phyloP scores from a whole-genome alignment of 2,888 invertebrate species.

The Drosophila infuscata region DNA sequence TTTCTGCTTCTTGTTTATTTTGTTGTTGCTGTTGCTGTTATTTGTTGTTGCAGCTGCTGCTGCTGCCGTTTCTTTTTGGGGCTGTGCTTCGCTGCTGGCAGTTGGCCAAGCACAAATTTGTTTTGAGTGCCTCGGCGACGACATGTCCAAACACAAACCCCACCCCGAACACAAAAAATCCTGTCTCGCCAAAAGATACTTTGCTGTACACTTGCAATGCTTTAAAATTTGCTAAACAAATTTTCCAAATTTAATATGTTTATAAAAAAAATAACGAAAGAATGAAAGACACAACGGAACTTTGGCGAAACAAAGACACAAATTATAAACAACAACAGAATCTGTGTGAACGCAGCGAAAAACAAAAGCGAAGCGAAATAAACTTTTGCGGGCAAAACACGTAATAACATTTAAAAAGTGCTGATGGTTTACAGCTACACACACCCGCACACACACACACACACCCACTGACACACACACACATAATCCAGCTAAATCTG shows the following conservation, averaged over 20 bases:
- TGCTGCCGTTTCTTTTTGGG: constrained; percentile 43
- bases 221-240: constrained; percentile 49
- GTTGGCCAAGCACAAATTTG: constrained; percentile 74
- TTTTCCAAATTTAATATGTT: constrained; percentile 44
- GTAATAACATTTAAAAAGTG: constrained; percentile 72
- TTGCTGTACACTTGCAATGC: constrained; percentile 24
- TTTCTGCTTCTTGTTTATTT: constrained; percentile 48
- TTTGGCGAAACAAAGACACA: constrained; percentile 46
- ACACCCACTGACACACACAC: background rate
- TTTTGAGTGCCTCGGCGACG: constrained; percentile 77
- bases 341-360: constrained; percentile 34
- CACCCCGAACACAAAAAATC: constrained; percentile 2
- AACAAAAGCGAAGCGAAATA: constrained; percentile 27
- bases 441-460: constrained; percentile 1
- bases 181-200: constrained; percentile 10
- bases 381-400: constrained; percentile 69
- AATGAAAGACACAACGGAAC: constrained; percentile 7
- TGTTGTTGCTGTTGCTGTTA: constrained; percentile 42
- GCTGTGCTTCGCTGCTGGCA: constrained; percentile 54
- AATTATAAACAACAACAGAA: constrained; percentile 39
- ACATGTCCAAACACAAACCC: constrained; percentile 67
- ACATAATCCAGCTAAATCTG: constrained; percentile 2
- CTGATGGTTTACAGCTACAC: constrained; percentile 52
- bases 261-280: constrained; percentile 3
- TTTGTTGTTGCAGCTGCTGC: constrained; percentile 39